Base-by-base conservation (phyloP, 35 echinoderm and acorn worm species). In the Anneissia japonica region DNA sequence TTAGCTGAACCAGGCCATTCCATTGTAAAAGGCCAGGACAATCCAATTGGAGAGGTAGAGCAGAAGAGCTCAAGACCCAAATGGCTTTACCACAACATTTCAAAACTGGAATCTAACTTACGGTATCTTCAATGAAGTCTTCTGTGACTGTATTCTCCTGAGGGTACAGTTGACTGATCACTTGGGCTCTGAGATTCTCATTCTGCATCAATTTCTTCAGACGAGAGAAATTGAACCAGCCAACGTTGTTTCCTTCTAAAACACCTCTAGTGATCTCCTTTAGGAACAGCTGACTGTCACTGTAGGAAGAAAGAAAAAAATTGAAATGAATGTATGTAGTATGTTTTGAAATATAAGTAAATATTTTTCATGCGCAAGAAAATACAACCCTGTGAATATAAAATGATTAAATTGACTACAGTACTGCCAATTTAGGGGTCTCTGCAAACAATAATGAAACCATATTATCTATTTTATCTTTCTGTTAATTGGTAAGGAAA, bases 151-250 rank as follows among this genome's bases (percentile, higher is more conserved):
- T 93, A 14, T 86, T 94, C 32, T 99, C 96, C 73, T 99, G 96
- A 6, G 96, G 96, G 32, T 91, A 87, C 0, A 99, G 86, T 39
- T 99, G 96, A 77, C 96, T 99, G 16, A 99, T 93, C 23, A 99
- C 96, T 39, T 99, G 96, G 0, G 96, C 96, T 75, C 96, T 80
- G 31, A 99, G 75, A 46, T 94, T 99, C 84, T 99, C 96, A 37
- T 93, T 99, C 87, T 94, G 91, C 96, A 99, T 99, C 12, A 99
- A 77, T 83, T 93, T 91, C 87, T 99, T 99, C 55, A 99, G 89
- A 33, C 96, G 89, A 36, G 96, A 90, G 86, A 93, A 99, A 83
- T 93, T 99, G 4, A 99, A 86, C 96, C 96, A 99, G 3, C 96
- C 96, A 0, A 99, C 96, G 31, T 93, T 93, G 89, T 99, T 99